phyloP scores from a whole-genome alignment of 1,140 invertebrate species.

The Neodiprion virginianus region DNA sequence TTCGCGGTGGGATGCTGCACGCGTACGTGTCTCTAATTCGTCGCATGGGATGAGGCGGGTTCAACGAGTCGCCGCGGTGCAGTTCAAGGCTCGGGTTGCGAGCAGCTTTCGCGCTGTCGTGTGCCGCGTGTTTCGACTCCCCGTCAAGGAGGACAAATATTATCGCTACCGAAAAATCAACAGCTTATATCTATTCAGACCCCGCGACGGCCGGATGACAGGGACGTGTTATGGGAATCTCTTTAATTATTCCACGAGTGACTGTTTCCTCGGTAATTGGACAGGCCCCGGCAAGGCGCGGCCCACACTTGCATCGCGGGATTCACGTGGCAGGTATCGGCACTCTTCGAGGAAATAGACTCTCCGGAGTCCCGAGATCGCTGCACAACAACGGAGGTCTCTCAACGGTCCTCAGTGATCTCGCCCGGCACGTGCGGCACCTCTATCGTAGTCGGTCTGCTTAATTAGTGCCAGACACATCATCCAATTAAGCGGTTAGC shows the following conservation, averaged over 20 bases:
- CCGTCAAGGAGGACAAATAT: neutral
- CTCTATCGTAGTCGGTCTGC: neutral
- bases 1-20: neutral
- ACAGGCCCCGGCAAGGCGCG: neutral
- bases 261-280: neutral
- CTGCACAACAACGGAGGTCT: neutral
- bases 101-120: neutral
- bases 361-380: neutral
- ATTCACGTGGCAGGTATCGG: too few relatives aligned
- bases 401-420: neutral
- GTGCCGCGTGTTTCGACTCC: neutral
- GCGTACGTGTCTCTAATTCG: neutral
- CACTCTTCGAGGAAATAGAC: neutral
- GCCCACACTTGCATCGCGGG: too few relatives aligned
- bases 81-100: neutral
- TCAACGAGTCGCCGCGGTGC: neutral
- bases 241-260: slow-evolving; percentile 2
- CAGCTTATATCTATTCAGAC: neutral
- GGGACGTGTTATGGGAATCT: neutral
- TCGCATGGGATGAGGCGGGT: neutral
- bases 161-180: slow-evolving; percentile 7
- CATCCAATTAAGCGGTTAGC: slow-evolving; percentile 2
- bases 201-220: too few relatives aligned
- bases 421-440: neutral
- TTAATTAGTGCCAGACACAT: slow-evolving; percentile 3